Evolutionary conservation across 2,888 invertebrate genomes (phyloP).

Genomic region (Callinectes sapidus): DNA sequence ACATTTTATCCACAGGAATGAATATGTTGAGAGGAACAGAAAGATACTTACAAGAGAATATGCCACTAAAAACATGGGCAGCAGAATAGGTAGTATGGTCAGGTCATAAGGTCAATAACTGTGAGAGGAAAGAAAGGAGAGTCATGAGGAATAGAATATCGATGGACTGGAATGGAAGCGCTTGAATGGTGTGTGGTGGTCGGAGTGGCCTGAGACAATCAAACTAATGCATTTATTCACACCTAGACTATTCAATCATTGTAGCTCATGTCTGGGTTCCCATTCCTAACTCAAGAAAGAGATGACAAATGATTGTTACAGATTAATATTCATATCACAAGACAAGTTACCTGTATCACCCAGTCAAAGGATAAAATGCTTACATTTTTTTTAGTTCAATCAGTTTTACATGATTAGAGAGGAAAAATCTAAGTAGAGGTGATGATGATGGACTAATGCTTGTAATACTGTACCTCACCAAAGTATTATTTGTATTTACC

Average conservation of each 20-base stretch:
- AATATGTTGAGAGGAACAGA: neutral
- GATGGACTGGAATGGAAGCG: constrained; percentile 13
- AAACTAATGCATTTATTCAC: neutral
- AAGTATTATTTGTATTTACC: too few species aligned
- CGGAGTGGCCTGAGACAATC: neutral
- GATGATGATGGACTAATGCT: too few species aligned
- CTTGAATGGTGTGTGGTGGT: constrained; percentile 7
- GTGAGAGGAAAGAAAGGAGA: neutral
- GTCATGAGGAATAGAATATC: neutral
- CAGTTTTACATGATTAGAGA: too few species aligned
- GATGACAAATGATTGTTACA: neutral
- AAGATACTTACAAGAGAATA: neutral
- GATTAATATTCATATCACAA: too few species aligned
- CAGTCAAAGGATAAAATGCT: neutral
- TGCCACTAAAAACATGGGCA: neutral
- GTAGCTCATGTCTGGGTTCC: neutral
- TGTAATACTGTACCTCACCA: too few species aligned
- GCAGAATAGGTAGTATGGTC: neutral
- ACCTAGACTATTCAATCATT: neutral
- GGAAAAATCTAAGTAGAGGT: too few species aligned
- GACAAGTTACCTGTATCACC: too few species aligned
- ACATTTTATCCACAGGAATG: neutral
- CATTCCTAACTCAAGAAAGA: neutral
- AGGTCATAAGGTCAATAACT: neutral
- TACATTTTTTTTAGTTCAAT: neutral